Base-by-base conservation (phyloP, 2,888 invertebrate genomes). In the Heliconius aoede region DNA sequence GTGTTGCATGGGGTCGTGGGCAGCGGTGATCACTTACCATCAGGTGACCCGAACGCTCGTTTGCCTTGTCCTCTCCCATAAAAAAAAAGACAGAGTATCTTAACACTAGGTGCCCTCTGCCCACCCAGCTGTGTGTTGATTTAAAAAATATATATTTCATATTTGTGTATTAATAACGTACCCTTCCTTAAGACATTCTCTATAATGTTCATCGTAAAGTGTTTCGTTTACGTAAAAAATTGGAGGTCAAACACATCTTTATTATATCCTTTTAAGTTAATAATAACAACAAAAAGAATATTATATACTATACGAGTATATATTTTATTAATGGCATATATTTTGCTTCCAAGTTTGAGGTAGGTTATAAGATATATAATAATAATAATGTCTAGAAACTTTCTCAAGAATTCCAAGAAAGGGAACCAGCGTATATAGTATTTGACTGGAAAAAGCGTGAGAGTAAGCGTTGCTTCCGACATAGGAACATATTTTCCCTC, bases 391-490 rank as follows among this genome's bases (percentile, higher is more conserved):
- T 74, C 21, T 65, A 65, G 51, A 69, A 32, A 73, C 69, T 78
- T 76, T 78, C 78, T 72, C 76, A 78, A 73, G 76, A 79, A 64
- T 79, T 74, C 74, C 72, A 78, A 73, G 60, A 24, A 69, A 78
- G 69, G 76, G 78, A 76, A 73, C 24, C 28, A 65, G 28, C 65
- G 64, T 73, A 72, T 83, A 81, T 74, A 76, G 65, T 69, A 76
- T 80, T 84, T 79, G 78, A 78, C 72, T 76, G 74, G 81, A 81
- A 84, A 83, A 84, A 81, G 81, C 83, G 84, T 85, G 85, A 81
- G 85, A 85, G 80, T 74, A 73, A 58, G 36, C 69, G 72, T 68
- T 30, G 75, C 76, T 79, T 79, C 71, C 77, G 40, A 30, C 26
- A 15, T 67, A 68, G 15, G 9, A 32, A 64, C 40, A 32, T 71